Percentiles rank a stretch among this genome's conserved stretches.
phyloP scores from a whole-genome alignment of 2,888 invertebrate genomes.

The Drosophila rubida region DNA sequence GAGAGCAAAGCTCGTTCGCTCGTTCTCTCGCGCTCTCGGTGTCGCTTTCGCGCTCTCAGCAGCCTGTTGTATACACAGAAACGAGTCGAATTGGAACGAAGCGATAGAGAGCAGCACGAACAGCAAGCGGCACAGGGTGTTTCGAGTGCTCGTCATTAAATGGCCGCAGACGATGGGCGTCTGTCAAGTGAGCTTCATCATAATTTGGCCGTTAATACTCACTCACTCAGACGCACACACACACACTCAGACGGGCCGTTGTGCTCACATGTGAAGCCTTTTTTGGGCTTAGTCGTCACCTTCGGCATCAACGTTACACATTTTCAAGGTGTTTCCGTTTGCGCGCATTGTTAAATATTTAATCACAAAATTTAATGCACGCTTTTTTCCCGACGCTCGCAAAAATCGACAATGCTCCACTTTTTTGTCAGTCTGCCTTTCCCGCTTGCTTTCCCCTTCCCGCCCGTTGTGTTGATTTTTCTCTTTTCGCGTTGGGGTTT shows the following conservation, averaged over 20 bases:
- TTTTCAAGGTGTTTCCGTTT: constrained; percentile 52
- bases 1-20: constrained; percentile 9
- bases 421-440: not conserved
- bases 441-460: too few relatives aligned
- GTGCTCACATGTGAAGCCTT: constrained; percentile 42
- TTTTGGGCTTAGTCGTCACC: constrained; percentile 42
- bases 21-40: not conserved
- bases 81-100: constrained; percentile 55
- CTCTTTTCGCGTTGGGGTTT: not conserved
- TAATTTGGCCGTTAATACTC: constrained; percentile 73
- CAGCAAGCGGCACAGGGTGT: constrained; percentile 58
- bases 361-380: constrained; percentile 70
- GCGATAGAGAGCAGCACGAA: constrained; percentile 15
- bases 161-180: constrained; percentile 55
- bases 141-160: constrained; percentile 30
- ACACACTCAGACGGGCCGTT: not conserved
- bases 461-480: not conserved
- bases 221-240: constrained; percentile 22
- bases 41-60: constrained; percentile 16
- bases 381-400: constrained; percentile 33
- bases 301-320: constrained; percentile 32
- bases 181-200: constrained; percentile 75
- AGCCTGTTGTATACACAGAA: constrained; percentile 44
- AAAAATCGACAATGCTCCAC: not conserved
- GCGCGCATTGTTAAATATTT: constrained; percentile 74